A percentile compares a stretch with the other conserved stretches of the same genome.
Conservation (phyloP, 2,113 vertebrate species). For the Pteronura brasiliensis region DNA sequence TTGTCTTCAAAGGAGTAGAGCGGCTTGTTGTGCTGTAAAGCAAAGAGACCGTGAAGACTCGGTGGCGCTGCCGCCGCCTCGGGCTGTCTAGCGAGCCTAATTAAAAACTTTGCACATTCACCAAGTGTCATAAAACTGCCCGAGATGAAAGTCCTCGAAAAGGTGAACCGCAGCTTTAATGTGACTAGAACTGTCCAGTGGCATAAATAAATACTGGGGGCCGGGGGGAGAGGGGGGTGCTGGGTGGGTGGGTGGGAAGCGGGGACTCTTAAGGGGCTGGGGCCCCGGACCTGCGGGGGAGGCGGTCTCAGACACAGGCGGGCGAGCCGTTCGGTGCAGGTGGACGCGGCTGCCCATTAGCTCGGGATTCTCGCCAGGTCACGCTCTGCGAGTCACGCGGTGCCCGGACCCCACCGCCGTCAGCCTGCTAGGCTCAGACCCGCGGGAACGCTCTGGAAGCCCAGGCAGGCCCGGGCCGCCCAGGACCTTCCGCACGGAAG, state of each 20-base stretch:
- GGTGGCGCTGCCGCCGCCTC: slow-evolving; percentile 96
- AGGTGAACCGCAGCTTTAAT: slow-evolving; percentile 85
- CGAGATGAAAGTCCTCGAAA: slow-evolving; percentile 92
- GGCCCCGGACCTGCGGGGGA: slow-evolving; percentile 7
- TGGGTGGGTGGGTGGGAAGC: background rate
- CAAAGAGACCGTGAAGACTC: slow-evolving; percentile 87
- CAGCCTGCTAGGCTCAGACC: background rate
- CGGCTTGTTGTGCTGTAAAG: slow-evolving; percentile 96
- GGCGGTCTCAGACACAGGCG: slow-evolving; percentile 35
- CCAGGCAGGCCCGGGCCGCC: background rate
- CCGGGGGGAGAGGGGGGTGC: background rate
- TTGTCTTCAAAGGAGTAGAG: slow-evolving; percentile 99
- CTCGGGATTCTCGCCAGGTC: slow-evolving; percentile 16
- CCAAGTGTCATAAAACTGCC: slow-evolving; percentile 94
- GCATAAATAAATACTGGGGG: slow-evolving; percentile 76
- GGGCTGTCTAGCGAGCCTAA: slow-evolving; percentile 97
- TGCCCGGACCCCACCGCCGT: slow-evolving; percentile 39
- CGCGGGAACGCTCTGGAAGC: background rate
- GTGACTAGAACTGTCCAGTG: slow-evolving; percentile 88
- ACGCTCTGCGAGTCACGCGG: background rate
- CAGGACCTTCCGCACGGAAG: slow-evolving; percentile 2
- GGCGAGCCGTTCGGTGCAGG: slow-evolving; percentile 70
- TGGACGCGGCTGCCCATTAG: slow-evolving; percentile 54
- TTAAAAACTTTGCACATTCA: slow-evolving; percentile 98
- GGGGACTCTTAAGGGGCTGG: background rate